Base-by-base conservation (phyloP, 2,888 invertebrate species). In the Scaptomyza caliginosa region DNA sequence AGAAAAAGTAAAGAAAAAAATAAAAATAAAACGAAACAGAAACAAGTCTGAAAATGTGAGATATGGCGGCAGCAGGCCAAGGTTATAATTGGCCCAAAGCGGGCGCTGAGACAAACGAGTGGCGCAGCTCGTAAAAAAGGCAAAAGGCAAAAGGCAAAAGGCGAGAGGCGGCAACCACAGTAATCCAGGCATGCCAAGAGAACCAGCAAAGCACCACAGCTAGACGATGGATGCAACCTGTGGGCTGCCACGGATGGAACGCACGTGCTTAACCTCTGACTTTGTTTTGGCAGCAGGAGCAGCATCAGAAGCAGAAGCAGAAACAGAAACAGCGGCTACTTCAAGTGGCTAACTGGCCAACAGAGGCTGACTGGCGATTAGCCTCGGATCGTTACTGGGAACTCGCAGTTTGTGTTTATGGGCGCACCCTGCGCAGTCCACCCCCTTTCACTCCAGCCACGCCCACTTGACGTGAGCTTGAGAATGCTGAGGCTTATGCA, bases 31-130 rank as follows among this genome's bases (percentile, higher is more conserved):
- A 26, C 38, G 13, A 24, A 19, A 30, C 23, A 16, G 21, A 42
- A n/a, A 42, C 42, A 45, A 51, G 43, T 38, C 23, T 24, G 23
- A 46, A 76, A 78, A 85, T 75, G 87, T 84, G 82, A 84, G 78
- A 77, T 83, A 83, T 84, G 77, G 75, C 80, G 70, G 80, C 77
- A 72, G 77, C 82, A 77, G 76, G 88, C 87, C 88, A 88, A 88
- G 88, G 87, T 88, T 87, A 87, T 88, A 86, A 86, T 86, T 86
- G 86, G 86, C 83, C 88, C 73, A 77, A 73, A 73, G 80, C 80
- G 85, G 79, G 82, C 79, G 79, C 74, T 76, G 77, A 76, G 73
- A 74, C 77, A 75, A 73, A 81, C 72, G 69, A 74, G 69, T 60
- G 62, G 70, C 48, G 65, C 67, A 66, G 71, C 74, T 74, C 85